phyloP scores from a whole-genome alignment of 2,888 invertebrate species.

The Chrysolina americana region DNA sequence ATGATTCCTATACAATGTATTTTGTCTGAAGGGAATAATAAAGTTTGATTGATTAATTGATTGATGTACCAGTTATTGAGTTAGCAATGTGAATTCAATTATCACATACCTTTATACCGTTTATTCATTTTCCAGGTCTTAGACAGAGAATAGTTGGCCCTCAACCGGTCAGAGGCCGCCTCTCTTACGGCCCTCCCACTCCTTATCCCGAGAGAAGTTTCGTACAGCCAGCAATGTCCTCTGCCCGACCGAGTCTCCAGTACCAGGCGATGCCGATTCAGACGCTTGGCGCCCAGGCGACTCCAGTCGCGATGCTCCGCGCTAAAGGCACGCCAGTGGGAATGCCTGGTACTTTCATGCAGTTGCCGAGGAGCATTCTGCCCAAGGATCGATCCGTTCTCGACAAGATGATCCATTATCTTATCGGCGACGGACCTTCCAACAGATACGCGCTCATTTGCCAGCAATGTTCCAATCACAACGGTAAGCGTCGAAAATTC shows the following conservation, averaged over 20 bases:
- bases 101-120: not conserved
- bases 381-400: slow-evolving; percentile 83
- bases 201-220: not conserved
- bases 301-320: not conserved
- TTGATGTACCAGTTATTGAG: no score
- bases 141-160: slow-evolving; percentile 29
- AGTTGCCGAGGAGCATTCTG: slow-evolving; percentile 80
- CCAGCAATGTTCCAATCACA: slow-evolving; percentile 89
- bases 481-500: slow-evolving; percentile 85
- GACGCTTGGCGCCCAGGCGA: not conserved
- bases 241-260: not conserved
- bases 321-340: not conserved
- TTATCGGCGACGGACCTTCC: slow-evolving; percentile 95
- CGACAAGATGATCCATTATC: slow-evolving; percentile 93
- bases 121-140: slow-evolving; percentile 21
- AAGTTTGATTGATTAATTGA: no score
- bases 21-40: no score
- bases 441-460: slow-evolving; percentile 97
- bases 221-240: not conserved
- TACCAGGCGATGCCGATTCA: not conserved
- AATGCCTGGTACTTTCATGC: slow-evolving; percentile 61
- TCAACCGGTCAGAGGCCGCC: not conserved
- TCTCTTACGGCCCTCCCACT: slow-evolving; percentile 18
- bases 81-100: not conserved
- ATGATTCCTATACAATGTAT: no score